Evolutionary conservation across 2,888 invertebrate species (phyloP), one percentile per base, ranked within the genome.

Genomic region (Hymenopus coronatus): DNA sequence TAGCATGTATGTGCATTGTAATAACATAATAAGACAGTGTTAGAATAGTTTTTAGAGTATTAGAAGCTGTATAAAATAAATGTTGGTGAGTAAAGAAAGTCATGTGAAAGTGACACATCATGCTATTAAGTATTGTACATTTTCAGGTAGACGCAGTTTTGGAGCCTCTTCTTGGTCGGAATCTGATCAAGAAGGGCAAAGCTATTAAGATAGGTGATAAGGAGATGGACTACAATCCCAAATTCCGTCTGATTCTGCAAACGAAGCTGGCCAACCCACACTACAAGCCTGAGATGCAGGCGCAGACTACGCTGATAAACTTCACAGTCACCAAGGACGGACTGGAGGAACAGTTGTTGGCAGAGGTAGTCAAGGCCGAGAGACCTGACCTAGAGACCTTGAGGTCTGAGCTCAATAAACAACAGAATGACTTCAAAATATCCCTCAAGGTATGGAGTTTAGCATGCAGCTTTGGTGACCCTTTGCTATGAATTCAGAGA

Each of bases 251-350:
- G 7, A 96, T 99, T 90, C 93, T 99, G 0, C 98, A 99, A 92
- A 98, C 98, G 0, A 99, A 99, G 93, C 93, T 99, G 90, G 98
- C 98, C 1, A 99, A 99, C 94, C 98, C 98, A 0, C 98, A 98
- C 94, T 99, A 98, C 93, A 98, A 98, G 92, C 98, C 98, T 0
- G 98, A 99, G 94, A 97, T 98, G 96, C 98, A 99, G 70, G 98
- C 98, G 0, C 98, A 99, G 94, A 97, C 98, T 12, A 98, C 98
- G 0, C 95, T 99, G 27, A 98, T 99, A 90, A 98, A 99, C 93
- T 99, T 99, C 92, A 98, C 98, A 2, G 98, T 99, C 3, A 99
- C 98, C 0, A 95, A 96, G 92, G 98, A 98, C 93, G 98, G 98
- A 70, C 94, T 99, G 27, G 99, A 99, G 93, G 98, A 99, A 92